Percentiles rank a stretch among this genome's conserved stretches.
Conservation (phyloP, 2,888 invertebrate genomes). For the Mystacides longicornis region DNA sequence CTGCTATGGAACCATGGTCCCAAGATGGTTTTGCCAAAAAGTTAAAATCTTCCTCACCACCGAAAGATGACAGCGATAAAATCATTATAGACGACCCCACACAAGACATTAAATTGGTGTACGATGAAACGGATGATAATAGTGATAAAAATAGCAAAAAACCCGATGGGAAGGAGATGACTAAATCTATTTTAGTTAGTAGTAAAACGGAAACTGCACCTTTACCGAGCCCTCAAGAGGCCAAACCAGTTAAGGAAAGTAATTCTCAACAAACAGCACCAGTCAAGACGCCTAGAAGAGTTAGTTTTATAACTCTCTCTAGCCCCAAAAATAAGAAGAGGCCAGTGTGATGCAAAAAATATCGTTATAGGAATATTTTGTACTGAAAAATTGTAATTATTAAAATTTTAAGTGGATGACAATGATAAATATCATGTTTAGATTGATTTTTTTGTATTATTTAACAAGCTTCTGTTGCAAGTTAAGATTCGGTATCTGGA, state of each 20-base stretch:
- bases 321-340: constrained; percentile 68
- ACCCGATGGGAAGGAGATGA: constrained; percentile 13
- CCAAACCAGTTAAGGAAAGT: background rate
- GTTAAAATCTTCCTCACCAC: constrained; percentile 9
- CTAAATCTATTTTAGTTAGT: constrained; percentile 10
- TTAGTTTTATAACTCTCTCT: constrained; percentile 67
- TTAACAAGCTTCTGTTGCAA: too few relatives aligned
- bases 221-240: background rate
- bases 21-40: constrained; percentile 35
- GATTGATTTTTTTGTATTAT: too few relatives aligned
- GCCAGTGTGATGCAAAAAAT: background rate
- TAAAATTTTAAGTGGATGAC: constrained; percentile 5
- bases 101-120: constrained; percentile 53
- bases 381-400: background rate
- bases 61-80: constrained; percentile 9
- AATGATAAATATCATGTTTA: too few relatives aligned
- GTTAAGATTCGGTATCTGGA: too few relatives aligned
- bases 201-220: constrained; percentile 3
- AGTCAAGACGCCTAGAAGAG: constrained; percentile 58
- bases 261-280: constrained; percentile 27
- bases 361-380: background rate
- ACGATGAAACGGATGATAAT: constrained; percentile 43
- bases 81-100: constrained; percentile 40
- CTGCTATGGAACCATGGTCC: constrained; percentile 46
- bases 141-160: constrained; percentile 26